Conservation (phyloP, 2,888 invertebrate genomes). For the Automeris io region DNA sequence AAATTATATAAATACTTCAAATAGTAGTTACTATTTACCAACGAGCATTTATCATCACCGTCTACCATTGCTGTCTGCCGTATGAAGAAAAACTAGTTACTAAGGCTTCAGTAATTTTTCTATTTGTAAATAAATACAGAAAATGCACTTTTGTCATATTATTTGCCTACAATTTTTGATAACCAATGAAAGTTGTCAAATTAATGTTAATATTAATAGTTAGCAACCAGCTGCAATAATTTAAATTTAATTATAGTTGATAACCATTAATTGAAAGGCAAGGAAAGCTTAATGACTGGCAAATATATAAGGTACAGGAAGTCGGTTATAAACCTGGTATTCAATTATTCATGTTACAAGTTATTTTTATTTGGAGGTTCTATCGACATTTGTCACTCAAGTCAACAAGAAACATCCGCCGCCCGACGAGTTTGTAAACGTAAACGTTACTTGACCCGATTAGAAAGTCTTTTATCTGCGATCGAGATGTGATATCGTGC, state of each 20-base stretch:
- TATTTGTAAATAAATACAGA: slow-evolving; percentile 6
- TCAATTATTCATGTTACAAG: neutral
- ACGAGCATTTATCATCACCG: no score
- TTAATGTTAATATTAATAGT: no score
- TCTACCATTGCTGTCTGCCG: no score
- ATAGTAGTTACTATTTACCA: no score
- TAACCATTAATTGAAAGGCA: neutral
- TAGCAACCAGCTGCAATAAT: neutral
- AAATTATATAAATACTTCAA: no score
- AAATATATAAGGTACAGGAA: neutral
- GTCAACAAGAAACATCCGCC: slow-evolving; percentile 48
- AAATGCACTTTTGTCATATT: slow-evolving; percentile 5
- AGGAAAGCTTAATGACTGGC: neutral
- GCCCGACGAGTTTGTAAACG: slow-evolving; percentile 56
- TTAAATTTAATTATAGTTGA: neutral
- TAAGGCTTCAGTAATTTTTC: neutral
- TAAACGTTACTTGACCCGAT: slow-evolving; percentile 64
- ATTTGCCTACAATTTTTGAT: no score
- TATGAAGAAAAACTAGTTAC: no score
- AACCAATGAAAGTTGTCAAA: no score
- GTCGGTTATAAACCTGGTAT: neutral
- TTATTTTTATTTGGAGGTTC: slow-evolving; percentile 28
- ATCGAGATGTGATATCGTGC: slow-evolving; percentile 56
- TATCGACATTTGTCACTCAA: slow-evolving; percentile 29
- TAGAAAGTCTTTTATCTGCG: slow-evolving; percentile 59